These are phyloP conservation scores for Geopemphigus sp. DNA, from an alignment of 1,140 invertebrate genomes.

Conservation along the genomic window DNA sequence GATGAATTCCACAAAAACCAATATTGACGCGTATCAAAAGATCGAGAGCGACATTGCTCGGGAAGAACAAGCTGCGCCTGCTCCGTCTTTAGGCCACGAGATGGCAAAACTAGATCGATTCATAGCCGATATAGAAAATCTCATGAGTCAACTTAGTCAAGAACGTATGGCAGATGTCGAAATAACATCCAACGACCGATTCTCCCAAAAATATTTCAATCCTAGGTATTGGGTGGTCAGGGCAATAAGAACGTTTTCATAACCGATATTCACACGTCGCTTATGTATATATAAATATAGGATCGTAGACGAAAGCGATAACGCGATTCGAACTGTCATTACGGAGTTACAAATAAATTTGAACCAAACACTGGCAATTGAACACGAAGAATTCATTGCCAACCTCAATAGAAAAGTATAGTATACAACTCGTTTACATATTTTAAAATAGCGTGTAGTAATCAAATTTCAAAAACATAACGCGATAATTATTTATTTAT, in stretches of 20 bases:
- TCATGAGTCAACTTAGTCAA: constrained; percentile 48
- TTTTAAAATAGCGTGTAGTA: too few species aligned
- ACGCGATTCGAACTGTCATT: constrained; percentile 52
- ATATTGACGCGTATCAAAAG: constrained; percentile 52
- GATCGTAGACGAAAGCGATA: constrained; percentile 51
- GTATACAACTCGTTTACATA: not conserved
- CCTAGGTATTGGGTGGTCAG: constrained; percentile 42
- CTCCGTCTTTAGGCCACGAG: constrained; percentile 53
- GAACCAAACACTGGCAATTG: constrained; percentile 52
- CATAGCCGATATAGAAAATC: constrained; percentile 51
- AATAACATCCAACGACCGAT: constrained; percentile 19
- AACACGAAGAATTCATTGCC: constrained; percentile 55
- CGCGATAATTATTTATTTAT: not conserved
- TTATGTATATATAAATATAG: constrained; percentile 35
- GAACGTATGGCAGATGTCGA: constrained; percentile 48
- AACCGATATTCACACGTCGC: not conserved
- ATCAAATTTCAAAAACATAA: not conserved
- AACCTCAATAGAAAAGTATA: constrained; percentile 54
- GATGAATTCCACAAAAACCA: constrained; percentile 47
- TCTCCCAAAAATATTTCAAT: constrained; percentile 46
- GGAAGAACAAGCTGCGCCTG: constrained; percentile 54
- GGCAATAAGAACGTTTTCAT: not conserved
- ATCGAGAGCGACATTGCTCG: constrained; percentile 53
- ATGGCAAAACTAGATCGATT: constrained; percentile 53
- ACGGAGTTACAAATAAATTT: constrained; percentile 52